phyloP scores from a whole-genome alignment of 2,113 vertebrate species.

The Gymnobelideus leadbeateri region DNA sequence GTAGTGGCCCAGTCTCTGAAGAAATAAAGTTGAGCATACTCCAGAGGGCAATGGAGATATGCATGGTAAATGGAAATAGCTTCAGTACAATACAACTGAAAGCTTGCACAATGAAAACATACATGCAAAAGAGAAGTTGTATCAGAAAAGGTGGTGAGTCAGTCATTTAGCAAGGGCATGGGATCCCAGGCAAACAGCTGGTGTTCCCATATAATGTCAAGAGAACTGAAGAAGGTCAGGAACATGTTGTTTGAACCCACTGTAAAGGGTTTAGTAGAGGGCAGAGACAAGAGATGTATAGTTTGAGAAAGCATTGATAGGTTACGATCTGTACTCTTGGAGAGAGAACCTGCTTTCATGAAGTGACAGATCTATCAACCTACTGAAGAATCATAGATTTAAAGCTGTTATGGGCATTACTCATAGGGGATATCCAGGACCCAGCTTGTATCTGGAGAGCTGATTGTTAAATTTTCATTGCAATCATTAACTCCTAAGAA shows the following conservation, averaged over 20 bases:
- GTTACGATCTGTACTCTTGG: background rate
- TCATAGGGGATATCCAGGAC: background rate
- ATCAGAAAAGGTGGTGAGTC: background rate
- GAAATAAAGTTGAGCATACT: background rate
- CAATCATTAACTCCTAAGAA: background rate
- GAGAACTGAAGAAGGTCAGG: background rate
- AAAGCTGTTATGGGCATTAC: background rate
- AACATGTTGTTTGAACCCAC: background rate
- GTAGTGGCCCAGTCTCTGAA: background rate
- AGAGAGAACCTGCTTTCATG: background rate
- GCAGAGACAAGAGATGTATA: background rate
- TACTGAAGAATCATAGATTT: background rate
- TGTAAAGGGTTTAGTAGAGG: background rate
- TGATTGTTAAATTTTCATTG: background rate
- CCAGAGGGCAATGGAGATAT: background rate
- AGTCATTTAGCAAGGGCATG: background rate
- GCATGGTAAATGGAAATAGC: background rate
- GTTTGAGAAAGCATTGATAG: background rate
- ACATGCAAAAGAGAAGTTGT: background rate
- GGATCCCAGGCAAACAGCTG: background rate
- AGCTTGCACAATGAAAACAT: background rate
- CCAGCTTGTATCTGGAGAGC: background rate
- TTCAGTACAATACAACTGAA: background rate
- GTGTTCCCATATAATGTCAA: background rate
- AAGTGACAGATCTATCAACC: background rate